Conservation (phyloP, 2,888 invertebrate genomes). For the Lomographa bimaculata region DNA sequence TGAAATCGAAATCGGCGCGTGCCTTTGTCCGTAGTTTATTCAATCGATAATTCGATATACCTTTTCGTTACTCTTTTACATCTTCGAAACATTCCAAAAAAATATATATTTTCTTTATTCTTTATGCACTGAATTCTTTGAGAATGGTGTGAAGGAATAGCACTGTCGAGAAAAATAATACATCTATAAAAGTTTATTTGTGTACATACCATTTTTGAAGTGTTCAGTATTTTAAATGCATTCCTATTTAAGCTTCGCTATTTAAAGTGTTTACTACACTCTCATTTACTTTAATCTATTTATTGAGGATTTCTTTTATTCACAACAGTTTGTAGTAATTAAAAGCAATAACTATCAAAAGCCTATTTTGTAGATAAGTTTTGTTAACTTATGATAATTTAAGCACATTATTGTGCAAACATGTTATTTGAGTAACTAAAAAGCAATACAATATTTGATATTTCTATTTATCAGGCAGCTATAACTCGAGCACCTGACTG, state of each 20-base stretch:
- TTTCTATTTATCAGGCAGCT: slow-evolving; percentile 3
- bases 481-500: too few relatives aligned
- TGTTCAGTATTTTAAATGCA: slow-evolving; percentile 52
- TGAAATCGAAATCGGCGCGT: slow-evolving; percentile 53
- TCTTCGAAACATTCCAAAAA: slow-evolving; percentile 81
- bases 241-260: slow-evolving; percentile 59
- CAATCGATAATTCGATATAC: slow-evolving; percentile 37
- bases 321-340: slow-evolving; percentile 47
- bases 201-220: slow-evolving; percentile 11
- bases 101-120: slow-evolving; percentile 58
- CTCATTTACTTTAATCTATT: slow-evolving; percentile 27
- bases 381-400: slow-evolving; percentile 46
- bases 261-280: slow-evolving; percentile 62
- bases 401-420: slow-evolving; percentile 75
- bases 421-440: slow-evolving; percentile 37
- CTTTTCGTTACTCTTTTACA: slow-evolving; percentile 28
- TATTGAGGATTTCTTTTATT: slow-evolving; percentile 18
- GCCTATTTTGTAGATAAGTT: slow-evolving; percentile 63
- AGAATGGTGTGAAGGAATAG: slow-evolving; percentile 3
- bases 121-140: slow-evolving; percentile 42
- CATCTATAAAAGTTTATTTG: too few relatives aligned
- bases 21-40: slow-evolving; percentile 64
- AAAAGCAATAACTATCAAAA: slow-evolving; percentile 73
- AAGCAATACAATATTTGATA: too few relatives aligned
- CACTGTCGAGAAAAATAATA: too few relatives aligned